These are phyloP conservation scores for Amblyornis subalaris DNA, from an alignment of 2,113 vertebrate genomes.

Conservation along the genomic window DNA sequence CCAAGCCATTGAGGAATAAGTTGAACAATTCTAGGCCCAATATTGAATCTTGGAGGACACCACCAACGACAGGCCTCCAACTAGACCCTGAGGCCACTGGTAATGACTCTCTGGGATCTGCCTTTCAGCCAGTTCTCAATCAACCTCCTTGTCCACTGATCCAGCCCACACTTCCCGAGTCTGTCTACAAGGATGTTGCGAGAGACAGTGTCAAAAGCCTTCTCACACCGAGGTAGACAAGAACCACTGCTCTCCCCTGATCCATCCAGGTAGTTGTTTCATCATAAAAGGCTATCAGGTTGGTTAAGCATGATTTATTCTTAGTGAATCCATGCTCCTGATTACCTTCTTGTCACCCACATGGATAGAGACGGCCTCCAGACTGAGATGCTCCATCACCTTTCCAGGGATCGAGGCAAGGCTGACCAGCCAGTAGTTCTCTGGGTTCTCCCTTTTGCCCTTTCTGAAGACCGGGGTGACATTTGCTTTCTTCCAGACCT, in stretches of 20 bases:
- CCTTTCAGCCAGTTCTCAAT: not conserved
- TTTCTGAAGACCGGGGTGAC: not conserved
- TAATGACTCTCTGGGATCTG: fast-evolving
- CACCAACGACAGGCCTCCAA: not conserved
- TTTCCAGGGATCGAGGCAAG: not conserved
- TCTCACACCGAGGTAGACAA: not conserved
- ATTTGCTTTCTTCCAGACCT: not conserved
- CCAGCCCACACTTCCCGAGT: not conserved
- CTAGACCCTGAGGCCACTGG: fast-evolving
- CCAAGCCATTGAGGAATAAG: not conserved
- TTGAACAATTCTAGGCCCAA: not conserved
- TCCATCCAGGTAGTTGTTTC: not conserved
- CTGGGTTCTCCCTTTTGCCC: not conserved
- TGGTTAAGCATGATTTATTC: not conserved
- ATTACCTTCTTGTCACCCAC: not conserved
- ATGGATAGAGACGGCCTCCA: not conserved
- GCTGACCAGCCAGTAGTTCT: not conserved
- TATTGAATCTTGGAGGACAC: not conserved
- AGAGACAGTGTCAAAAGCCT: not conserved
- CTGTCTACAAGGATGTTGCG: not conserved
- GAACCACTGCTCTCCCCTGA: not conserved
- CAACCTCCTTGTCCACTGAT: not conserved
- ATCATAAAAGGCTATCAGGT: not conserved
- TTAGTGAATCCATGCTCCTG: not conserved
- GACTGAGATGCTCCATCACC: not conserved